Percentiles rank a stretch among this genome's conserved stretches.
These are phyloP conservation scores for Rattus rattus DNA, from an alignment of 2,113 vertebrate species.

Conservation along the genomic window DNA sequence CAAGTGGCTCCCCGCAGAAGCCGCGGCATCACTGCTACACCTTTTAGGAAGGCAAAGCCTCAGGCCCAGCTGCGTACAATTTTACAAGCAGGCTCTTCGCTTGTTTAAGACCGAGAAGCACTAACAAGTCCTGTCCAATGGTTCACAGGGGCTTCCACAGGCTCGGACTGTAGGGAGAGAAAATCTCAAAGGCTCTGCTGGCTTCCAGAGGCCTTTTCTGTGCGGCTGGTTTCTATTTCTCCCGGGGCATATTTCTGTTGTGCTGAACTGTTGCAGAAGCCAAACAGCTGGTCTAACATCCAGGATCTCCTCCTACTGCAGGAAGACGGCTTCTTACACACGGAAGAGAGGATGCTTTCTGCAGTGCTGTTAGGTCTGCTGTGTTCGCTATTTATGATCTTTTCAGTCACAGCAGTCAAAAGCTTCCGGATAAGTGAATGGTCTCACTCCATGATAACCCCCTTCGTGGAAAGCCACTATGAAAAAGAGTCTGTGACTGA, in stretches of 20 bases:
- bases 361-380: slow-evolving; percentile 13
- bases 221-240: not conserved
- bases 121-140: not conserved
- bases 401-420: slow-evolving; percentile 51
- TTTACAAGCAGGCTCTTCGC: not conserved
- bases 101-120: not conserved
- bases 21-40: not conserved
- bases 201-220: not conserved
- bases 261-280: slow-evolving; percentile 44
- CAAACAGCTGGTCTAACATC: slow-evolving; percentile 62
- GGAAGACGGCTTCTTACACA: not conserved
- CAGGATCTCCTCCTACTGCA: slow-evolving; percentile 17
- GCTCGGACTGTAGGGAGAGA: not conserved
- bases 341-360: slow-evolving; percentile 6
- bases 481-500: not conserved
- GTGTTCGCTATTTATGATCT: slow-evolving; percentile 58
- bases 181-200: not conserved
- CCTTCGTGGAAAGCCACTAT: slow-evolving; percentile 2
- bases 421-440: slow-evolving; percentile 58
- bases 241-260: not conserved
- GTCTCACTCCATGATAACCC: slow-evolving; percentile 48
- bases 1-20: not conserved
- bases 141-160: not conserved
- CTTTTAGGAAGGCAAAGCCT: not conserved
- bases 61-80: not conserved